phyloP scores from a whole-genome alignment of 2,113 vertebrate species.

The Lathamus discolor region DNA sequence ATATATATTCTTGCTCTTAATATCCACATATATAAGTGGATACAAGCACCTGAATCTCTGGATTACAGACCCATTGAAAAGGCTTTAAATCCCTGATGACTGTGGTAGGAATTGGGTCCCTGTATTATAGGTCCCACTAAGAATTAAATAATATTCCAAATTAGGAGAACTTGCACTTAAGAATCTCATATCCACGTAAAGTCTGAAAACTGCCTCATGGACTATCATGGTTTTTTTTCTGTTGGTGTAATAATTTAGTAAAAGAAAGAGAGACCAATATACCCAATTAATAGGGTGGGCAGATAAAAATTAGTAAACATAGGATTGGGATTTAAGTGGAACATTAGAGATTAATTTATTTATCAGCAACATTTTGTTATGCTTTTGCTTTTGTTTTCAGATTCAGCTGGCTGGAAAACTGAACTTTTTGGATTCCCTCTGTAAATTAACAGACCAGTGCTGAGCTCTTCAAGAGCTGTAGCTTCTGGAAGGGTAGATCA shows the following conservation, averaged over 20 bases:
- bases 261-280: background rate
- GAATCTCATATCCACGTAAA: background rate
- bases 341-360: background rate
- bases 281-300: background rate
- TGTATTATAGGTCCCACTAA: background rate
- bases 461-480: background rate
- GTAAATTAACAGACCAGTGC: background rate
- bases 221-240: background rate
- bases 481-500: background rate
- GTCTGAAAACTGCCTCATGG: fast-evolving
- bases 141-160: background rate
- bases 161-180: background rate
- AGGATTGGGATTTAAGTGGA: background rate
- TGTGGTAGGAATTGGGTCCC: background rate
- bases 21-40: background rate
- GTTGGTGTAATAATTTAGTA: background rate
- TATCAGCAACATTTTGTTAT: background rate
- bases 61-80: background rate
- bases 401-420: background rate
- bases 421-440: background rate
- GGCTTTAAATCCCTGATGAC: background rate
- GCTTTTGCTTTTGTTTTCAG: background rate
- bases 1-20: background rate
- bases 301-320: background rate
- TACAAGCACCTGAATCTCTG: background rate